Conservation (phyloP, 2,888 invertebrate species). For the Tetropium fuscum region DNA sequence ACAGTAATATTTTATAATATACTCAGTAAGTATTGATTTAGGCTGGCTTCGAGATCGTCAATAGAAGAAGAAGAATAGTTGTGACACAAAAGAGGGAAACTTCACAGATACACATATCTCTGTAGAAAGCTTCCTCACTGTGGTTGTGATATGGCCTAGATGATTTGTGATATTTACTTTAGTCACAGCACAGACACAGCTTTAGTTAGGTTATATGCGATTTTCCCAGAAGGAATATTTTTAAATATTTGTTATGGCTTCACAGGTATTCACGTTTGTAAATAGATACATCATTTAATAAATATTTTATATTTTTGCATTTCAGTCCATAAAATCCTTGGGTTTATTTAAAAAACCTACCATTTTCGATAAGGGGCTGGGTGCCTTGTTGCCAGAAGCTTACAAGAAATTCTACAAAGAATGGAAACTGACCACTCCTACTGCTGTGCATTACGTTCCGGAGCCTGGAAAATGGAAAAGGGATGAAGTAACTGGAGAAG, state of each 20-base stretch:
- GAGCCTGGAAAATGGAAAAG: slow-evolving; percentile 80
- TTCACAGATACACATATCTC: too few species aligned
- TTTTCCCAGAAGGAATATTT: neutral
- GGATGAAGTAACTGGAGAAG: slow-evolving; percentile 79
- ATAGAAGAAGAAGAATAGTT: too few species aligned
- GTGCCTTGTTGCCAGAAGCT: slow-evolving; percentile 78
- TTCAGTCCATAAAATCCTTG: slow-evolving; percentile 59
- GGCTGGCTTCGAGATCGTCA: too few species aligned
- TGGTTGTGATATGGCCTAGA: too few species aligned
- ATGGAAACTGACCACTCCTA: slow-evolving; percentile 77
- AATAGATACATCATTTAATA: neutral
- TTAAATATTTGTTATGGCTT: slow-evolving; percentile 8
- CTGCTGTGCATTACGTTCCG: slow-evolving; percentile 78
- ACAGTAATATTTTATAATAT: too few species aligned
- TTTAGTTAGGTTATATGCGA: too few species aligned
- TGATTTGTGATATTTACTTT: too few species aligned
- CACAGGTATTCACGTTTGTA: slow-evolving; percentile 3
- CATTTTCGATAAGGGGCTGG: slow-evolving; percentile 75
- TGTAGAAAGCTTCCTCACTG: too few species aligned
- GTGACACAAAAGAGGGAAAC: too few species aligned
- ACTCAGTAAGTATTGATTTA: too few species aligned
- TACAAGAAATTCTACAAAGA: slow-evolving; percentile 90
- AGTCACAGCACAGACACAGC: too few species aligned
- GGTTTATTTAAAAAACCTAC: slow-evolving; percentile 55
- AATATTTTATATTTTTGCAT: slow-evolving; percentile 18